Evolutionary conservation across 2,797 vertebrate species (phyloP).

Genomic region (Taeniopygia guttata): DNA sequence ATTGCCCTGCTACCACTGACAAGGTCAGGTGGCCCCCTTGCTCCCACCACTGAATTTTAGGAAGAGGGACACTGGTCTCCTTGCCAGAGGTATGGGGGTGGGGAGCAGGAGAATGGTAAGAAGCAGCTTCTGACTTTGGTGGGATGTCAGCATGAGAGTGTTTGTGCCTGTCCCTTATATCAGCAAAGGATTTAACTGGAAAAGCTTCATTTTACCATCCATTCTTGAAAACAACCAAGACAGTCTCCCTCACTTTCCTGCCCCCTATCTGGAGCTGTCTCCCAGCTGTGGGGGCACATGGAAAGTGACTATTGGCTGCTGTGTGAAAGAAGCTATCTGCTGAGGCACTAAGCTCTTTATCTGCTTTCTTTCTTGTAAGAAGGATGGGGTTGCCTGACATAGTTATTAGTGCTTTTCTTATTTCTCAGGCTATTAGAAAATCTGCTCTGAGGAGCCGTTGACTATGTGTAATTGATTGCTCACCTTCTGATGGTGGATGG

Average conservation of each 20-base stretch:
- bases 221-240: background rate
- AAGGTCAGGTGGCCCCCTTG: background rate
- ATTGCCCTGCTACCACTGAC: background rate
- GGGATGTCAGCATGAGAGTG: background rate
- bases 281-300: background rate
- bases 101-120: background rate
- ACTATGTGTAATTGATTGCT: conserved; percentile 4
- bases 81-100: fast-evolving
- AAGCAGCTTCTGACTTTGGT: background rate
- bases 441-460: background rate
- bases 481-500: background rate
- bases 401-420: background rate
- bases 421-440: conserved; percentile 7
- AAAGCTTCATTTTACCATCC: background rate
- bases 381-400: background rate
- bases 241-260: fast-evolving
- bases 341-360: background rate
- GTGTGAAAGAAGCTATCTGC: background rate
- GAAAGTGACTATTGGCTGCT: background rate
- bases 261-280: background rate
- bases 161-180: background rate
- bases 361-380: background rate
- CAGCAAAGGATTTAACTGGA: background rate
- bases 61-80: background rate
- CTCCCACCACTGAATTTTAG: background rate